These are phyloP conservation scores for Oxyscelio sp. DNA, from an alignment of 2,888 invertebrate species.

Conservation along the genomic window DNA sequence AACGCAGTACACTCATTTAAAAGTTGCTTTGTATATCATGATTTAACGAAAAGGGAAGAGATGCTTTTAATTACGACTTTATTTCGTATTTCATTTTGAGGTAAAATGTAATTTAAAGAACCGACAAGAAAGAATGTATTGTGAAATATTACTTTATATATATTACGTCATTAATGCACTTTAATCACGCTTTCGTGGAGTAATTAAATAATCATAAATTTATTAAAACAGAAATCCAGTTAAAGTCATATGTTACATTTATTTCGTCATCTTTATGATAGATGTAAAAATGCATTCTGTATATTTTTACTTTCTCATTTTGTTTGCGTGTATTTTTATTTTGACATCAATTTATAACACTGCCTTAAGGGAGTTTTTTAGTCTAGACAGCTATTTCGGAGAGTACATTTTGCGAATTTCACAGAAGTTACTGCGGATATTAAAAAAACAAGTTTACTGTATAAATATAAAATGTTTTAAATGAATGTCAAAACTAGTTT, in stretches of 20 bases:
- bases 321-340: not conserved
- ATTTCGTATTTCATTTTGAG: slow-evolving; percentile 48
- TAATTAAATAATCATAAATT: slow-evolving; percentile 19
- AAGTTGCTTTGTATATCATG: slow-evolving; percentile 56
- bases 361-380: not conserved
- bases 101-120: slow-evolving; percentile 43
- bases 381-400: no score
- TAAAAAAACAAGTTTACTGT: no score
- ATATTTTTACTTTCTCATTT: not conserved
- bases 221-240: not conserved
- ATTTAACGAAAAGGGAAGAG: slow-evolving; percentile 43
- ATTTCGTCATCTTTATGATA: not conserved
- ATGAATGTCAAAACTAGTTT: no score
- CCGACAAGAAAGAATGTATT: slow-evolving; percentile 18
- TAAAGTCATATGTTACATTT: not conserved
- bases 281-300: not conserved
- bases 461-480: no score
- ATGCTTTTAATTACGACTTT: slow-evolving; percentile 55
- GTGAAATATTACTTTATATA: slow-evolving; percentile 28
- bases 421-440: no score
- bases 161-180: slow-evolving; percentile 4
- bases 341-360: not conserved
- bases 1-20: slow-evolving; percentile 28
- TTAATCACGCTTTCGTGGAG: slow-evolving; percentile 2
- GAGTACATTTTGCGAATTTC: not conserved